Conservation (phyloP, 2,888 invertebrate genomes). For the Malacosoma neustria region DNA sequence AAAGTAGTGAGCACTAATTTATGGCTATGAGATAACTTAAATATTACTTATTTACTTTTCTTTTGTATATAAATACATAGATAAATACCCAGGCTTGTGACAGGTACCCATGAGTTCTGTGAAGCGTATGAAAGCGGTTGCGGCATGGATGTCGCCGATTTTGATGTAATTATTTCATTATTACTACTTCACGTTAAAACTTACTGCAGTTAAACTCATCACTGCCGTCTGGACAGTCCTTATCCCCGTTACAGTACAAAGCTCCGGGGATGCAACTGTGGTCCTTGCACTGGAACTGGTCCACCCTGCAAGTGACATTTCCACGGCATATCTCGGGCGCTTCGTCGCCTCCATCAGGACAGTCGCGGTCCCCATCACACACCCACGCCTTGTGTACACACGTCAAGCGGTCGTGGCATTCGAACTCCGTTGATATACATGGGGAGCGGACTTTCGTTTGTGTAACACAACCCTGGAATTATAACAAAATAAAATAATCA, state of each 20-base stretch:
- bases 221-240: conserved; percentile 88
- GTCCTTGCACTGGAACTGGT: conserved; percentile 91
- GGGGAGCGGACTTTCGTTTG: conserved; percentile 72
- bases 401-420: conserved; percentile 85
- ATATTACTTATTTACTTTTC: no score
- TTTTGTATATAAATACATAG: no score
- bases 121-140: no score
- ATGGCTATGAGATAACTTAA: no score
- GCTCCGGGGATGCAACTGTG: conserved; percentile 87
- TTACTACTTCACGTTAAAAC: no score
- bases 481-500: background rate
- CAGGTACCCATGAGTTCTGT: no score
- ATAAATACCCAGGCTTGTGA: no score
- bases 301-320: conserved; percentile 85
- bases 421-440: conserved; percentile 83
- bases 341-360: conserved; percentile 89
- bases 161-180: no score
- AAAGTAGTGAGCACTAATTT: no score
- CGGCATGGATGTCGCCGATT: no score
- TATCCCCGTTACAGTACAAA: conserved; percentile 86
- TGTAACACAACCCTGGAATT: conserved; percentile 76
- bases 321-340: conserved; percentile 76
- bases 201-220: conserved; percentile 90
- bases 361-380: conserved; percentile 89
- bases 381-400: conserved; percentile 89